Evolutionary conservation across 1,140 invertebrate species (phyloP), one percentile per base, ranked within the genome.

Genomic region (Zaprionus camerounensis): DNA sequence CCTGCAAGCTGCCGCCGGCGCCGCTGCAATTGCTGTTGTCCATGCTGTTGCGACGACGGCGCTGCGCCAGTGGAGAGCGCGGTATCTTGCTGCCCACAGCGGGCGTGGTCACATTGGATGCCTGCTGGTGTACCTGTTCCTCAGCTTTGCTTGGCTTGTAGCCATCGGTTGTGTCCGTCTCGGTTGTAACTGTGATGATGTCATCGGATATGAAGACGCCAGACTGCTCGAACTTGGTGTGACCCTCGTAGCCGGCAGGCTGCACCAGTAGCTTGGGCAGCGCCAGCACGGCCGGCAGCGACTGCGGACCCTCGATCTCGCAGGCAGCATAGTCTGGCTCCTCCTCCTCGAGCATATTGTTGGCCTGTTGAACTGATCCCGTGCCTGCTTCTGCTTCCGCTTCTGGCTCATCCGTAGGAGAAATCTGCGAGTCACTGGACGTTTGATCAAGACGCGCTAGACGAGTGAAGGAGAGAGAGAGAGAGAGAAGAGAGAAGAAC

Each of bases 141-240:
- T 6, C 38, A 91, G 63, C 87, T 84, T 12, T 91, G 31, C 34
- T 55, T 41, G 59, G 4, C 46, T 64, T 59, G 6, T 72, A 28
- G n/a, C 26, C 28, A 38, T 49, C 56, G n/a, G 11, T 12, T 36
- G 20, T 20, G 9, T 17, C n/a, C 15, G 17, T 9, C 0, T 71
- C 68, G 31, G 94, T 95, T 76, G 96, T 95, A 55, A 95, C 94
- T 13, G 95, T 94, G 62, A 94, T 94, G 46, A 91, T 94, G 87
- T 94, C 93, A 80, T 94, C 91, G 82, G 93, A 94, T 57, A 93
- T 94, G 71, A 80, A 92, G 4, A 93, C 76, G 0, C 92, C 92
- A 1, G 90, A 92, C 57, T 87, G 86, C 70, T 92, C 92, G 51
- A 92, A 92, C 51, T 85, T 90, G 69, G 28, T 28, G 20, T 64